Percentiles rank a stretch among this genome's conserved stretches.
phyloP scores from a whole-genome alignment of 1,140 invertebrate species.

The Protaetia brevitarsis region DNA sequence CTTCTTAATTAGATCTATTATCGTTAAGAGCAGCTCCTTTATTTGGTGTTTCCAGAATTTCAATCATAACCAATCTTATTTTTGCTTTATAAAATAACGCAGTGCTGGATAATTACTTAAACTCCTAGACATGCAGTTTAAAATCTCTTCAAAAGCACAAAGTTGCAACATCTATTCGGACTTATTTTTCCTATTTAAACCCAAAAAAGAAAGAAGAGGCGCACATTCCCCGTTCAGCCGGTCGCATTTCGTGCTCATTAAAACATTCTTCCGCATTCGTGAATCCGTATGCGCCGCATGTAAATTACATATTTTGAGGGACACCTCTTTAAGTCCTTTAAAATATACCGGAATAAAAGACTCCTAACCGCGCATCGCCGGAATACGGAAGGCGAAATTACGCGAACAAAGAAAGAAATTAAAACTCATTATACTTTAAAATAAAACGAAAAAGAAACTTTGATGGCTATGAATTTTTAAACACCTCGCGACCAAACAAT shows the following conservation, averaged over 20 bases:
- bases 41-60: too few relatives aligned
- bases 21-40: too few relatives aligned
- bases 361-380: not conserved
- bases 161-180: too few relatives aligned
- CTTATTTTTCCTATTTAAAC: too few relatives aligned
- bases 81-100: too few relatives aligned
- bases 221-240: not conserved
- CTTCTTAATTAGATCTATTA: too few relatives aligned
- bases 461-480: slow-evolving; percentile 13
- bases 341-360: slow-evolving; percentile 1
- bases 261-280: not conserved
- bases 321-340: slow-evolving; percentile 1
- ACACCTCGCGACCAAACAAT: not conserved
- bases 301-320: slow-evolving; percentile 12
- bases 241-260: slow-evolving; percentile 5
- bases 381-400: slow-evolving; percentile 3
- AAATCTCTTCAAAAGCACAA: too few relatives aligned
- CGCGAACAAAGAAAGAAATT: not conserved
- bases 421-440: slow-evolving; percentile 14
- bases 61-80: too few relatives aligned
- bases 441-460: not conserved
- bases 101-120: too few relatives aligned
- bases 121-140: too few relatives aligned
- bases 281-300: slow-evolving; percentile 9
- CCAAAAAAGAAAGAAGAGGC: not conserved